These are phyloP conservation scores for Epirrita christyi DNA, from an alignment of 2,888 invertebrate genomes.

Conservation along the genomic window DNA sequence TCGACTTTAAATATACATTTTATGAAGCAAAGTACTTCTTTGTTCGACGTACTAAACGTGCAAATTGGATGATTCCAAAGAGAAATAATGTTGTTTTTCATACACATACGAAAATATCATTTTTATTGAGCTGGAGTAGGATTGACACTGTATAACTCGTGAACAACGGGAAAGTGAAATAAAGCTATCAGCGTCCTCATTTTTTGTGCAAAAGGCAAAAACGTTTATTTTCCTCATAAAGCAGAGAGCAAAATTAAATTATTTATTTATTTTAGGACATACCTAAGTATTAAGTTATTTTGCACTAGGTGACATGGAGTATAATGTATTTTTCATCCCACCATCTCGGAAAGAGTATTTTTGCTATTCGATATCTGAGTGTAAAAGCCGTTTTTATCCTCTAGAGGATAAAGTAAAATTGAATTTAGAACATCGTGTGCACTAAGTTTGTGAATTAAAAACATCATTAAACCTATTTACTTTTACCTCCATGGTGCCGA, in stretches of 20 bases:
- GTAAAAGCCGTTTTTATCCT: too few relatives aligned
- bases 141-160: constrained; percentile 25
- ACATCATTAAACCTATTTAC: too few relatives aligned
- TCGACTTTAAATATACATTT: not conserved
- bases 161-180: constrained; percentile 19
- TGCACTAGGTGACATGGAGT: too few relatives aligned
- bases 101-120: constrained; percentile 28
- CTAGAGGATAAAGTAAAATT: too few relatives aligned
- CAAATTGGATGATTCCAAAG: constrained; percentile 13
- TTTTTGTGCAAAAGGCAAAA: constrained; percentile 1
- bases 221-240: not conserved
- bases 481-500: too few relatives aligned
- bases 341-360: too few relatives aligned
- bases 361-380: too few relatives aligned
- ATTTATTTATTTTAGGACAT: not conserved
- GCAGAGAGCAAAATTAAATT: not conserved
- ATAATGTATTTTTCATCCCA: too few relatives aligned
- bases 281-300: too few relatives aligned
- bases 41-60: not conserved
- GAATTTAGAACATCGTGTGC: too few relatives aligned
- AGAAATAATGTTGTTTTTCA: constrained; percentile 29
- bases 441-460: too few relatives aligned
- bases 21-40: not conserved
- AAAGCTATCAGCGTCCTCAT: constrained; percentile 10
- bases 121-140: constrained; percentile 28